Base-by-base conservation (phyloP, 2,888 invertebrate species). In the Drosophila heteroneura region DNA sequence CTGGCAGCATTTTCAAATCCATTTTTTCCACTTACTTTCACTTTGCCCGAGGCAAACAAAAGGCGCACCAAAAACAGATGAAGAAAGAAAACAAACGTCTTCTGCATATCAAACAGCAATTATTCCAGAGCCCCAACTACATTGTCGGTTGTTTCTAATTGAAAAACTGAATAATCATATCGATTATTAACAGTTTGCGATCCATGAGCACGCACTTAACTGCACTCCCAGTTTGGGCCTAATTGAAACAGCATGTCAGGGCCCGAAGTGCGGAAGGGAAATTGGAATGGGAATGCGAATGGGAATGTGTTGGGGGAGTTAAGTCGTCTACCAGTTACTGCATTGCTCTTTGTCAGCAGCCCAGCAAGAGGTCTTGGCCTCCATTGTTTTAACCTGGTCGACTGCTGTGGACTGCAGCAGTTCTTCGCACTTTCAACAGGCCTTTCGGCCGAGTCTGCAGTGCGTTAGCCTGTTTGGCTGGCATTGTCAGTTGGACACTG, bases 151-250 rank as follows among this genome's bases (percentile, higher is more conserved):
- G 74, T 67, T 66, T 67, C 70, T 74, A 87, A 85, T 87, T 88
- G 85, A 85, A 85, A 87, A 87, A 70, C 68, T 70, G 75, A 72
- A 63, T 78, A 85, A 70, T 81, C 85, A 81, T 62, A 77, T 74
- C 77, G 81, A 76, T 76, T 79, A 83, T 67, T 58, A 61, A 58
- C 68, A 32, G 60, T 58, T 61, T 10, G 54, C 33, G 52, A 26
- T 61, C 52, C 75, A 74, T 79, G 83, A 74, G 64, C 88, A 87
- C 79, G 85, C 88, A 87, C 73, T 82, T 83, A 67, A 57, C 41
- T 41, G 54, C 54, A 68, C 68, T 67, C 22, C 74, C 81, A 59
- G 64, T 22, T 76, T 61, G 74, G 70, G 65, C 77, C 74, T 84
- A 87, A 81, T 87, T 85, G 87, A 84, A 84, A 70, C 52, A 60